Evolutionary conservation across 30 jellyfish, hydroid and myxozoan genomes (phyloP), one percentile per base, ranked within the genome.

Genomic region (Phacellophora camtschatica): DNA sequence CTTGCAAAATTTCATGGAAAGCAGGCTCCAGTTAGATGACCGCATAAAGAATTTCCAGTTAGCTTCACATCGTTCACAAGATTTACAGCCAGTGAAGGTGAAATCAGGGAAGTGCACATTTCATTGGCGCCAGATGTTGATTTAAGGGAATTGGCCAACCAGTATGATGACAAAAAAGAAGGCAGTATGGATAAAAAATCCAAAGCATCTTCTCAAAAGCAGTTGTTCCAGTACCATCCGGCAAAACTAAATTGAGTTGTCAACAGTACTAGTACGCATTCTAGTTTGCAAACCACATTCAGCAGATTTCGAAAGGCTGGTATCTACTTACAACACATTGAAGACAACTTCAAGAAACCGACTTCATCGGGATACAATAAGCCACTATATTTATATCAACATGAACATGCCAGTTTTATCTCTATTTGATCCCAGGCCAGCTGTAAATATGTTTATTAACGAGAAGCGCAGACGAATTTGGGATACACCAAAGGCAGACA

Each of bases 401-500:
- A n/a, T n/a, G n/a, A n/a, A n/a, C n/a, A n/a, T n/a, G n/a, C n/a
- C n/a, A 41, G 16, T 41, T 41, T 41, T 16, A 41, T 41, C 54
- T 7, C 16, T 41, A 8, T 16, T 7, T 41, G 16, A 41, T 7
- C 13, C 16, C 16, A 8, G 16, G 9, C 71, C 71, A 57, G 71
- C 41, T 18, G 10, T 22, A 62, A 62, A 62, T 62, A 62, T 62
- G 54, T 18, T 25, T 55, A 62, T 62, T n/a, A 50, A 50, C 23
- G 76, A 62, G 54, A 28, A 62, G 12, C 16, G 76, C 76, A 62
- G 76, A 31, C 13, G 54, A 62, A 62, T 62, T 31, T 32, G 66
- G 66, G 66, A 50, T 50, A 50, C 66, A 35, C 51, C 76, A 62
- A 62, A 62, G 76, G 76, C 76, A 62, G 76, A 31, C 54, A 62